Evolutionary conservation across 2,888 invertebrate genomes (phyloP).

Genomic region (Drosophila melanocephala): DNA sequence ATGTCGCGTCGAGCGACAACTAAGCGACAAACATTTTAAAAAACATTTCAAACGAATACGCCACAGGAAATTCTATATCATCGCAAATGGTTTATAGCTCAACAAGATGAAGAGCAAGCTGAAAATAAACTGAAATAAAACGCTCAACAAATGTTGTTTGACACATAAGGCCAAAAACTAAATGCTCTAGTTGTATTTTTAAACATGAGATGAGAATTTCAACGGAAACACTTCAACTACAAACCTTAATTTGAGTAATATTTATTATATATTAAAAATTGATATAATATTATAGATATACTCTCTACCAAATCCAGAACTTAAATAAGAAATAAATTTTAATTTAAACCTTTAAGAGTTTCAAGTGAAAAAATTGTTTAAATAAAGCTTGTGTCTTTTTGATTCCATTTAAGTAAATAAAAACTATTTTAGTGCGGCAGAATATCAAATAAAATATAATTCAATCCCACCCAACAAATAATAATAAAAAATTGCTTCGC

Average conservation of each 20-base stretch:
- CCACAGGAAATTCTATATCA: slow-evolving; percentile 72
- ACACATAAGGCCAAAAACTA: slow-evolving; percentile 6
- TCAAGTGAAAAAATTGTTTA: neutral
- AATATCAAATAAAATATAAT: neutral
- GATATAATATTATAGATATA: neutral
- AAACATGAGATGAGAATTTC: neutral
- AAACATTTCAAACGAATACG: slow-evolving; percentile 63
- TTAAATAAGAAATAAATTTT: neutral
- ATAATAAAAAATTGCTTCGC: neutral
- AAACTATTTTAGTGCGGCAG: neutral
- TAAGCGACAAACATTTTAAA: slow-evolving; percentile 65
- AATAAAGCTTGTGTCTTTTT: neutral
- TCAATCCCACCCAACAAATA: neutral
- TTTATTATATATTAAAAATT: neutral
- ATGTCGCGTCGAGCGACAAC: slow-evolving; percentile 59
- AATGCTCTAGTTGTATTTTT: slow-evolving; percentile 21
- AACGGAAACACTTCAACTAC: neutral
- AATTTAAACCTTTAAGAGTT: neutral
- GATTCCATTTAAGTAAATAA: neutral
- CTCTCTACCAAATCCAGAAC: neutral
- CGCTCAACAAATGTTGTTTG: slow-evolving; percentile 19
- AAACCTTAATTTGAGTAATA: neutral
- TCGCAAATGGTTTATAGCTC: slow-evolving; percentile 66
- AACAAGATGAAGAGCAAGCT: slow-evolving; percentile 32
- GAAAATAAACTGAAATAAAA: slow-evolving; percentile 28